Evolutionary conservation across 2,888 invertebrate genomes (phyloP).

Genomic region (Dicyrtomina minuta): DNA sequence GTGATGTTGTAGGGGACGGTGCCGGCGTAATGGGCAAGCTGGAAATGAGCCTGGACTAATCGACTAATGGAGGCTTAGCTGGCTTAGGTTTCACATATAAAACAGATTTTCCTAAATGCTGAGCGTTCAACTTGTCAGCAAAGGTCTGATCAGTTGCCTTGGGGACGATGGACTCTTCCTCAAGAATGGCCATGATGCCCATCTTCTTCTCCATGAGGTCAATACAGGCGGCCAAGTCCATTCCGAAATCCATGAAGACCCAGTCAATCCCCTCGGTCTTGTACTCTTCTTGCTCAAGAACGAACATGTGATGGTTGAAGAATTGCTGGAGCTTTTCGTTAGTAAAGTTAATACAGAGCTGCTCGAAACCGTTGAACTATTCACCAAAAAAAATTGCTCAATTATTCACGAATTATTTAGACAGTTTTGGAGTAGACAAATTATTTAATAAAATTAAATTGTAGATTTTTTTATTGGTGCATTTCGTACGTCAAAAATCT

Average conservation of each 20-base stretch:
- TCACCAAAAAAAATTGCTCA: neutral
- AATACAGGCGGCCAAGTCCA: constrained; percentile 84
- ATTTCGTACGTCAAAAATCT: constrained; percentile 98
- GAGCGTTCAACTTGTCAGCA: too few relatives aligned
- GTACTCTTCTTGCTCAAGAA: too few relatives aligned
- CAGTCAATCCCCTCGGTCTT: constrained; percentile 91
- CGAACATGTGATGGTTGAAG: too few relatives aligned
- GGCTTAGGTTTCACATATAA: constrained; percentile 95
- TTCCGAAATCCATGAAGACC: too few relatives aligned
- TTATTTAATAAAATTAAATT: too few relatives aligned
- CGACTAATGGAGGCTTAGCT: constrained; percentile 81
- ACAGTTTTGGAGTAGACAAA: neutral
- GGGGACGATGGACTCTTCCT: constrained; percentile 99
- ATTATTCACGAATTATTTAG: neutral
- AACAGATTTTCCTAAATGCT: constrained; percentile 98
- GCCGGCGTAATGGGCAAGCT: too few relatives aligned
- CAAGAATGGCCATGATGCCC: too few relatives aligned
- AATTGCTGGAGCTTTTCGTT: too few relatives aligned
- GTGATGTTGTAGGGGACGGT: too few relatives aligned
- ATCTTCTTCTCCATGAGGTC: constrained; percentile 95
- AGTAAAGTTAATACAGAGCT: constrained; percentile 97
- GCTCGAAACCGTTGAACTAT: constrained; percentile 94
- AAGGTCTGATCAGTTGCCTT: constrained; percentile 98
- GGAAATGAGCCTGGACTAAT: too few relatives aligned
- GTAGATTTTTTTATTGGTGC: too few relatives aligned